Base-by-base conservation (phyloP, 2,888 invertebrate species). In the Dolomedes plantarius region DNA sequence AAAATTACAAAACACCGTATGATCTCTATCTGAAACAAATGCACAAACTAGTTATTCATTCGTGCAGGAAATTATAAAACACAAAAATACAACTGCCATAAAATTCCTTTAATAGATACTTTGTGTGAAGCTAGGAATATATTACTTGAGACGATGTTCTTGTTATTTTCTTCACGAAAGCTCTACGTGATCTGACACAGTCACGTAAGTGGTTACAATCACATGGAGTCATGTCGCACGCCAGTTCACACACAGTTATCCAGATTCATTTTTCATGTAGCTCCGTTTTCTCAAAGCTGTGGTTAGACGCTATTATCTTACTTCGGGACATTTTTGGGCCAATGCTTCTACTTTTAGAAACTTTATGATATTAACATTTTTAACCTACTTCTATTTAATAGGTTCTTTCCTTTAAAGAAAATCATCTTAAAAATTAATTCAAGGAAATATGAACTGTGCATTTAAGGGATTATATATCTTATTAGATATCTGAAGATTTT, bases 181-280 rank as follows among this genome's bases (percentile, higher is more conserved):
- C n/a, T 2, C 46, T 65, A 65, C 65, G 65, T 65, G 65, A 65
- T 65, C 31, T 31, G 19, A 13, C 1, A 31, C 13, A 65, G 65
- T 65, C 65, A 65, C 65, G 65, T 65, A 65, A 65, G 28, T 65
- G n/a, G 2, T 46, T 29, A n/a, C 31, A 28, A 65, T 29, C 28
- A 29, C 16, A 65, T 11, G 29, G 16, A 31, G 3, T 3, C 31
- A 65, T 65, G 29, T n/a, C 11, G 65, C 65, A 65, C 65, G 65
- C 65, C 65, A 65, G 29, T 16, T 46, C 46, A 16, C 46, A n/a
- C n/a, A n/a, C n/a, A n/a, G n/a, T 46, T 46, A 46, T 13, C n/a
- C n/a, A 46, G n/a, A 46, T 46, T 16, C 9, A 46, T 46, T 46
- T 46, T 46, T 46, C 46, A 16, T 46, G 16, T 16, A 2, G 46